Percentiles rank a stretch among this genome's conserved stretches.
phyloP scores from a whole-genome alignment of 2,113 vertebrate species.

The Myotis brandtii region DNA sequence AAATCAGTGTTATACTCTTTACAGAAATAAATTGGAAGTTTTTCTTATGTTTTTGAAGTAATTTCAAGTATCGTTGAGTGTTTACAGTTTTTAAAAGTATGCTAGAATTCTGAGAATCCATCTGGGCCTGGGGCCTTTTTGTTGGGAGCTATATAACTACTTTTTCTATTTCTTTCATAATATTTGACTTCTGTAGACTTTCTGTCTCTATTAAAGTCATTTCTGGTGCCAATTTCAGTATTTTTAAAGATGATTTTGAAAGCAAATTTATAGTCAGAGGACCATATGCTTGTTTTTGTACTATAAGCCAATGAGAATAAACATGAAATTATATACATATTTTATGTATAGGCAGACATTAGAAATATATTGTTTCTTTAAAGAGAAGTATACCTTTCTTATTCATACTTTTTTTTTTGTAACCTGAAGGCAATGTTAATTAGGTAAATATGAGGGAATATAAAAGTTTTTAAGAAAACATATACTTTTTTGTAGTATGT shows the following conservation, averaged over 20 bases:
- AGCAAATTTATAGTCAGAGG: slow-evolving; percentile 5
- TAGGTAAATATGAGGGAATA: neutral
- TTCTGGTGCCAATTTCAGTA: slow-evolving; percentile 28
- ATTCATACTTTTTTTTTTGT: neutral
- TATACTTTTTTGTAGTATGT: neutral
- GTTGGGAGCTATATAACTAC: neutral
- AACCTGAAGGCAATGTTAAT: neutral
- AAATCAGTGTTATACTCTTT: neutral
- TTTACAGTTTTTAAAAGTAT: slow-evolving; percentile 20
- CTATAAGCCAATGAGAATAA: neutral
- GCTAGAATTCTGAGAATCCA: neutral
- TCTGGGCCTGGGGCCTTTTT: neutral
- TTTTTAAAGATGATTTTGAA: slow-evolving; percentile 16
- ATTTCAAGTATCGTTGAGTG: neutral
- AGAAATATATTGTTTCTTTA: slow-evolving; percentile 17
- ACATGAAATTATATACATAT: neutral
- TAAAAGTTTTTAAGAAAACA: neutral
- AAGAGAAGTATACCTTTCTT: neutral
- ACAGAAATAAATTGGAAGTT: neutral
- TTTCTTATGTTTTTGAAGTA: slow-evolving; percentile 25
- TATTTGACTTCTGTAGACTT: slow-evolving; percentile 31
- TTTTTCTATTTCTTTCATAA: neutral
- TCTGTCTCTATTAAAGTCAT: neutral
- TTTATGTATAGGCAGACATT: neutral
- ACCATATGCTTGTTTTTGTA: neutral